phyloP scores from a whole-genome alignment of 2,888 invertebrate genomes.

The Merodon equestris region DNA sequence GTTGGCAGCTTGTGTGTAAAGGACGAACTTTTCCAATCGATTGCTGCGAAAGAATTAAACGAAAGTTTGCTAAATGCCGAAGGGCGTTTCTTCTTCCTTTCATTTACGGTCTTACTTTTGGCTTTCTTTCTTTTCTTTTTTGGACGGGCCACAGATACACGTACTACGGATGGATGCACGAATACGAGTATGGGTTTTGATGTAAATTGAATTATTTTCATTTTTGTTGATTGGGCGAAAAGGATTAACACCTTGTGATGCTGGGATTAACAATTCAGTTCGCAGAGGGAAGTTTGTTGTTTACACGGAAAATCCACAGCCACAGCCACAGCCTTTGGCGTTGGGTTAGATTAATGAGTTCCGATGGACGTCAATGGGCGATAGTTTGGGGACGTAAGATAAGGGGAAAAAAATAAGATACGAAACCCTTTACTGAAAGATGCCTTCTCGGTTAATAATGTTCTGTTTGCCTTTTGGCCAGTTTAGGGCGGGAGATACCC shows the following conservation, averaged over 20 bases:
- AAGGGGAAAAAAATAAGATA: conserved; percentile 24
- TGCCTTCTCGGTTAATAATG: conserved; percentile 35
- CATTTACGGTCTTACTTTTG: too few species aligned
- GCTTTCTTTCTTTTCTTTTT: too few species aligned
- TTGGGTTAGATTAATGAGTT: conserved; percentile 66
- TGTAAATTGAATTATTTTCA: conserved; percentile 67
- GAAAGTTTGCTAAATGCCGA: conserved; percentile 64
- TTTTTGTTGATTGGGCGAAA: conserved; percentile 67
- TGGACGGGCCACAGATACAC: conserved; percentile 10
- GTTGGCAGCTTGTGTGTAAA: conserved; percentile 14
- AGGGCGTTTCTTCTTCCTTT: conserved; percentile 42
- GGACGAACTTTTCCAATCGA: conserved; percentile 63
- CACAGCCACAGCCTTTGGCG: conserved; percentile 48
- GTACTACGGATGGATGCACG: conserved; percentile 27
- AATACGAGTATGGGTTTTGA: conserved; percentile 47
- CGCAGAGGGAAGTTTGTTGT: conserved; percentile 52
- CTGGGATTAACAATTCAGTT: conserved; percentile 58
- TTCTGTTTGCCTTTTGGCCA: conserved; percentile 20
- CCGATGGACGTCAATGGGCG: conserved; percentile 67
- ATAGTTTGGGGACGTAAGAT: conserved; percentile 2
- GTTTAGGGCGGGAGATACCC: background rate
- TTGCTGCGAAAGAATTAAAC: conserved; percentile 66
- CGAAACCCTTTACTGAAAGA: conserved; percentile 17
- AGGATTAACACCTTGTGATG: conserved; percentile 66
- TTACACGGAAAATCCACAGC: conserved; percentile 41